Percentiles rank a stretch among this genome's conserved stretches.
Conservation (phyloP, 1,140 invertebrate species). For the Pantala flavescens region DNA sequence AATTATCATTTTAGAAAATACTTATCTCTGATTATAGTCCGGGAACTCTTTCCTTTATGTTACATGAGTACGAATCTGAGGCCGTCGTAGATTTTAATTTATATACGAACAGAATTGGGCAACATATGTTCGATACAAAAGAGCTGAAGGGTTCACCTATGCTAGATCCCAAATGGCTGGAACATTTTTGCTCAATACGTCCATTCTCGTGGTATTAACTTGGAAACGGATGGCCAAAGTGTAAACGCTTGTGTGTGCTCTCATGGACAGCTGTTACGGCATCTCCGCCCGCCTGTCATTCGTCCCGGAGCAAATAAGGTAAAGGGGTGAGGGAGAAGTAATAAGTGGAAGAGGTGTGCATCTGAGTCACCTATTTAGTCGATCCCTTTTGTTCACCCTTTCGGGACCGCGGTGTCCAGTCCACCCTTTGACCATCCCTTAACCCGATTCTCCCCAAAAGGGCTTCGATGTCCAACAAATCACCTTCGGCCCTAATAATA, state of each 20-base stretch:
- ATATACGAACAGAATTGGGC: no score
- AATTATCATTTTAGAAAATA: no score
- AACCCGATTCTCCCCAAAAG: not conserved
- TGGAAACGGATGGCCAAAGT: no score
- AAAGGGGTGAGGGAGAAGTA: not conserved
- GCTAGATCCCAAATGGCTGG: no score
- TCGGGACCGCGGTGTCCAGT: not conserved
- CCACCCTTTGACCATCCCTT: not conserved
- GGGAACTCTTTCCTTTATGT: no score
- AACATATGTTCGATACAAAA: no score
- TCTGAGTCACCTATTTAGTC: not conserved
- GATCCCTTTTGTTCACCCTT: not conserved
- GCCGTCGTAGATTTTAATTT: no score
- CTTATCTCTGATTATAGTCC: no score
- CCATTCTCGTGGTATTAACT: no score
- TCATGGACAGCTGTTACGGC: slow-evolving; percentile 3
- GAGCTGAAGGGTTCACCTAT: no score
- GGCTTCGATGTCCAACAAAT: not conserved
- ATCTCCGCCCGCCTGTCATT: not conserved
- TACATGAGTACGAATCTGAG: no score
- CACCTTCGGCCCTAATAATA: not conserved
- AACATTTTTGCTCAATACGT: no score
- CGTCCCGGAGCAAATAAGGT: not conserved
- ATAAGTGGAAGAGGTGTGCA: not conserved
- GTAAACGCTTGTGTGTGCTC: not conserved